These are phyloP conservation scores for Micoletzkya japonica DNA, from an alignment of 2,888 invertebrate species.

Conservation along the genomic window DNA sequence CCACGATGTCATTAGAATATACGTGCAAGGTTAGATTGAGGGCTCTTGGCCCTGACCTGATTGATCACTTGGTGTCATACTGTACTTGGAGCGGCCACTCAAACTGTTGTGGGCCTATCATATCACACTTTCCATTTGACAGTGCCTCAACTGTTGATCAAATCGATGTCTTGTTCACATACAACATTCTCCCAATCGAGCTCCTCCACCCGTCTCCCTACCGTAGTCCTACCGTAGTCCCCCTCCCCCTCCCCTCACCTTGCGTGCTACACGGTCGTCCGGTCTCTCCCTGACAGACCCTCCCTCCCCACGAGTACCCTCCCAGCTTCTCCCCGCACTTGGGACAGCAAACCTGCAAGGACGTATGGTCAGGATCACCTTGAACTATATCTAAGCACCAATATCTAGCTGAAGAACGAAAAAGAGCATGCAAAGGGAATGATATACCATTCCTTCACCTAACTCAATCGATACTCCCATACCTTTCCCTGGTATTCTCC, in stretches of 20 bases:
- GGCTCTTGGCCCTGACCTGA: too few relatives aligned
- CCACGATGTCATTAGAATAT: background rate
- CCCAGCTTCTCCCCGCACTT: slow-evolving; percentile 48
- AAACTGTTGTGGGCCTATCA: too few relatives aligned
- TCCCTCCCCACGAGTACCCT: slow-evolving; percentile 41
- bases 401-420: background rate
- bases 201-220: too few relatives aligned
- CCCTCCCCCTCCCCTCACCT: slow-evolving; percentile 31
- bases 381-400: background rate
- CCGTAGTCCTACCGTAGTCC: too few relatives aligned
- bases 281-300: slow-evolving; percentile 37
- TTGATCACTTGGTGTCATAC: too few relatives aligned
- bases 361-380: background rate
- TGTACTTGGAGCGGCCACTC: too few relatives aligned
- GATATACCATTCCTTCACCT: background rate
- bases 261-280: slow-evolving; percentile 33
- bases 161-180: too few relatives aligned
- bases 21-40: background rate
- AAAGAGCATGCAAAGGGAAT: background rate
- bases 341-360: slow-evolving; percentile 38
- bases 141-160: too few relatives aligned
- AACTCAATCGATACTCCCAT: background rate
- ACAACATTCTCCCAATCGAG: too few relatives aligned
- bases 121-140: too few relatives aligned
- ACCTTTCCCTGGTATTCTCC: slow-evolving; percentile 44